phyloP scores from a whole-genome alignment of 2,888 invertebrate genomes.

The Eretmocerus hayati region DNA sequence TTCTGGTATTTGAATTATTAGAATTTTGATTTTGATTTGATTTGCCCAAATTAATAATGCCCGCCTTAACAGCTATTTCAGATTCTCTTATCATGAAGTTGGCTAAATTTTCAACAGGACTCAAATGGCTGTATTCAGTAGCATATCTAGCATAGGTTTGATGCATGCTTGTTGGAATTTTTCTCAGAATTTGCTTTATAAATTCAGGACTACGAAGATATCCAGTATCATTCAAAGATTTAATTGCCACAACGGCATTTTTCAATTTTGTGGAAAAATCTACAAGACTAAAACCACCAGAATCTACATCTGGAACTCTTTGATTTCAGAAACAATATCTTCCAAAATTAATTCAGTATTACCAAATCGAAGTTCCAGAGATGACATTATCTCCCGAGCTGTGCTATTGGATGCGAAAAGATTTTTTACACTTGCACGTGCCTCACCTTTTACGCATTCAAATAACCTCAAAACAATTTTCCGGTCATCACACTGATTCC shows the following conservation, averaged over 20 bases:
- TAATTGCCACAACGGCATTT: background rate
- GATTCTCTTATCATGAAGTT: background rate
- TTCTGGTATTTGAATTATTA: too few species aligned
- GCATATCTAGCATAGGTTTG: background rate
- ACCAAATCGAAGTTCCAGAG: background rate
- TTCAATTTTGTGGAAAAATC: constrained; percentile 1
- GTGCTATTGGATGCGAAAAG: background rate
- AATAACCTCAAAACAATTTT: background rate
- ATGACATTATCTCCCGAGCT: background rate
- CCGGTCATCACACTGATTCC: too few species aligned
- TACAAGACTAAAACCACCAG: background rate
- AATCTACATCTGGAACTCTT: background rate
- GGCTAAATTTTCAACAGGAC: background rate
- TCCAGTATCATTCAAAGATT: background rate
- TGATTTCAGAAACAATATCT: background rate
- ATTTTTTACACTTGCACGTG: background rate
- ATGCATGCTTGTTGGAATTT: background rate
- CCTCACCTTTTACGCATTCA: background rate
- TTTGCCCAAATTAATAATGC: background rate
- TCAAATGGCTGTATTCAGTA: background rate
- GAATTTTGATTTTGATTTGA: background rate
- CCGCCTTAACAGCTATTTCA: background rate
- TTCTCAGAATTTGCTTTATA: background rate
- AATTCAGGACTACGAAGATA: constrained; percentile 1
- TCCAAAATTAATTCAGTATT: background rate